Base-by-base conservation (phyloP, 2,888 invertebrate genomes). In the Sympetrum striolatum region DNA sequence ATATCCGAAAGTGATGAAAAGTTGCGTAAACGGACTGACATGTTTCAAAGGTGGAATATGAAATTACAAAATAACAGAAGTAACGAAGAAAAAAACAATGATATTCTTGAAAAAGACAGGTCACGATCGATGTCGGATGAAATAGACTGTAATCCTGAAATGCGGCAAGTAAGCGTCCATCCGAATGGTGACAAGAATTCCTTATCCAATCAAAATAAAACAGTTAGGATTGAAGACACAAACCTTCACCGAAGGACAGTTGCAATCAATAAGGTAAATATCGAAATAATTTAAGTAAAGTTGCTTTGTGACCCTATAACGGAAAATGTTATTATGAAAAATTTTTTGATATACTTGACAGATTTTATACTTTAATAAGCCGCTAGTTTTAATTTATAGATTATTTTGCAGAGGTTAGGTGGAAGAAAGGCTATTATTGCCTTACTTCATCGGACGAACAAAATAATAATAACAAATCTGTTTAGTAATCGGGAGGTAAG, bases 231-330 rank as follows among this genome's bases (percentile, higher is more conserved):
- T 31, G 92, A 92, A 44, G 92, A 92, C 8, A 90, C 92, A 25
- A 91, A 91, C 81, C 91, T 92, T 10, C 92, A 92, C 25, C 92
- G 92, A 90, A 92, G 92, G 91, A 92, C 92, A 81, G 92, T 93
- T 80, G 92, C 92, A 39, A 92, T 93, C 48, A 92, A 92, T 25
- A 93, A 93, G 91, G 93, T 92, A 91, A 91, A 91, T n/a, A 60
- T 60, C 0, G 12, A 18, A n/a, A 25, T 25, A 5, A n/a, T 64
- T 48, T n/a, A 15, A n/a, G 2, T 73, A 73, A 5, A 25, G 6
- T n/a, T 73, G 4, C 6, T 39, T 39, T 6, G 2, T 39, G 6
- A 2, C 6, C 2, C 2, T 39, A 39, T 39, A 5, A 39, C 39
- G 4, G 39, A 39, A 39, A 39, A 2, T 6, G 2, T 39, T 39